Evolutionary conservation across 2,113 vertebrate species (phyloP).

Genomic region (Otolemur garnettii): DNA sequence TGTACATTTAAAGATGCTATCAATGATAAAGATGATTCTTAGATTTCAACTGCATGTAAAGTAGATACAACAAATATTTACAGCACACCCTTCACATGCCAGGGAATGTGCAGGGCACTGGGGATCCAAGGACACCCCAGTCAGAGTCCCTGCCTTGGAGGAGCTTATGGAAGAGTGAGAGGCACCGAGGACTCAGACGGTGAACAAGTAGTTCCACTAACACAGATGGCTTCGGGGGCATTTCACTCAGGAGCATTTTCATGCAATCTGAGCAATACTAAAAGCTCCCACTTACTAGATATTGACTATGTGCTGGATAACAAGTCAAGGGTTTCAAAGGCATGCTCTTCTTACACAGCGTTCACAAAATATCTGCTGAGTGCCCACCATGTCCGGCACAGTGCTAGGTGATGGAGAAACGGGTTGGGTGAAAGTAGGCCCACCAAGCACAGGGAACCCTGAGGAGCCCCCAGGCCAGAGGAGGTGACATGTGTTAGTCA

Average conservation of each 20-base stretch:
- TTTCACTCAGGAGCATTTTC: not conserved
- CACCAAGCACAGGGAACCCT: not conserved
- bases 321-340: not conserved
- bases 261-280: not conserved
- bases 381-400: not conserved
- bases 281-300: not conserved
- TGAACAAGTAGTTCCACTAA: not conserved
- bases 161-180: fast-evolving
- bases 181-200: not conserved
- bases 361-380: fast-evolving
- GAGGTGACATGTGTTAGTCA: fast-evolving
- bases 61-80: not conserved
- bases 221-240: no score
- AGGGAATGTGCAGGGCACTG: not conserved
- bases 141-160: not conserved
- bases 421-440: not conserved
- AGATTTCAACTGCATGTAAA: not conserved
- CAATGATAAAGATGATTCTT: not conserved
- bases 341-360: not conserved
- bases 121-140: not conserved
- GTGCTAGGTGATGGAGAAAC: not conserved
- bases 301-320: no score
- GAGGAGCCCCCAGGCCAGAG: not conserved
- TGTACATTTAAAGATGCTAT: not conserved
- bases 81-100: not conserved